phyloP scores from a whole-genome alignment of 2,888 invertebrate species.

The Hartigia nigra region DNA sequence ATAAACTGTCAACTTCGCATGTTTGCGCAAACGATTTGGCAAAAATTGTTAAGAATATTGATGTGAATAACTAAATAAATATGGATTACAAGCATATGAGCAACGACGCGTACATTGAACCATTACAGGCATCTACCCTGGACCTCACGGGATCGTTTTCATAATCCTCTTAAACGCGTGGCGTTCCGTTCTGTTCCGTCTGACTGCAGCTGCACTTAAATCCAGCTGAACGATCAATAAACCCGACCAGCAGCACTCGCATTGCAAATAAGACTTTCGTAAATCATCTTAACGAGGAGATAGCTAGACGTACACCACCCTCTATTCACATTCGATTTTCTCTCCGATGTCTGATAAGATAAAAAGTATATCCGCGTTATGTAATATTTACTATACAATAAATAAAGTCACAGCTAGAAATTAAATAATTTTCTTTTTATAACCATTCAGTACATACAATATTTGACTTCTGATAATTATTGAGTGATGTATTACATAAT shows the following conservation, averaged over 20 bases:
- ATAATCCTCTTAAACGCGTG: conserved; percentile 38
- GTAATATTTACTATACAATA: not conserved
- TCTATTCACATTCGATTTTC: not conserved
- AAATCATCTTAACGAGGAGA: conserved; percentile 26
- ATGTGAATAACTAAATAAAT: not conserved
- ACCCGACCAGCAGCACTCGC: conserved; percentile 19
- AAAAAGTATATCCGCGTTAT: not conserved
- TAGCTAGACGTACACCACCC: not conserved
- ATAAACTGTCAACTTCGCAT: not conserved
- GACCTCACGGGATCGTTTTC: conserved; percentile 25
- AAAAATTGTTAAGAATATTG: not conserved
- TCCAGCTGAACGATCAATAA: conserved; percentile 35
- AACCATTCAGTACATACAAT: not conserved
- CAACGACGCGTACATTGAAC: not conserved
- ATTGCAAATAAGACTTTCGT: conserved; percentile 25
- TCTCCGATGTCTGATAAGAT: not conserved
- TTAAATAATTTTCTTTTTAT: not conserved
- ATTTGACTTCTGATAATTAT: not conserved
- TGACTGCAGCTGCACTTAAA: conserved; percentile 32
- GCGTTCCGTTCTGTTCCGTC: conserved; percentile 14
- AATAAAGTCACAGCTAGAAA: not conserved
- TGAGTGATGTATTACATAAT: not conserved
- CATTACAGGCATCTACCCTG: conserved; percentile 18
- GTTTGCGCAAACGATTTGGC: not conserved
- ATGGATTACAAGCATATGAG: not conserved